These are phyloP conservation scores for Solenopsis fugax DNA, from an alignment of 1,140 invertebrate species.

Conservation along the genomic window DNA sequence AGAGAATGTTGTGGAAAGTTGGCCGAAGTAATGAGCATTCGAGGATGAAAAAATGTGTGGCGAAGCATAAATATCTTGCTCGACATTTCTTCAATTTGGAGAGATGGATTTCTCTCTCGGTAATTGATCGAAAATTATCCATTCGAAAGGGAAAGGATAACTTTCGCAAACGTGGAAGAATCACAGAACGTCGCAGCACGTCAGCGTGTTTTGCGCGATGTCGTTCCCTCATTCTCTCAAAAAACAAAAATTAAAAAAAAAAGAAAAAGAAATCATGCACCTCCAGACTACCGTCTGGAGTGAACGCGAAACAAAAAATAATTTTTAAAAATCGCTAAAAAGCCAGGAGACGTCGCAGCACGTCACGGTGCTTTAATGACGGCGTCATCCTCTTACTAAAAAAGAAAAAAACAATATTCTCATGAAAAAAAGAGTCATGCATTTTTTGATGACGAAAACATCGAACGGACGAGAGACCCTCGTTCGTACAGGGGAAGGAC, in stretches of 20 bases:
- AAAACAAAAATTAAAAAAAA: neutral
- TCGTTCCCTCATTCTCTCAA: slow-evolving; percentile 13
- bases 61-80: neutral
- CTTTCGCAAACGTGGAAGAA: neutral
- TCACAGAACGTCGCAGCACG: slow-evolving; percentile 52
- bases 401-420: neutral
- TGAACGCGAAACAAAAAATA: slow-evolving; percentile 23
- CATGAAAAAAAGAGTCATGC: slow-evolving; percentile 31
- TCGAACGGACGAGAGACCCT: slow-evolving; percentile 5
- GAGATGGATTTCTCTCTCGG: neutral
- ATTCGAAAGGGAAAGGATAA: neutral
- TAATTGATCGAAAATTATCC: neutral
- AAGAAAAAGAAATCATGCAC: slow-evolving; percentile 40
- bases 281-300: neutral
- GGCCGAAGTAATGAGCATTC: neutral
- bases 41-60: neutral
- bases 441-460: neutral
- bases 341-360: slow-evolving; percentile 33
- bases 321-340: neutral
- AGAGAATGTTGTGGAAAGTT: slow-evolving; percentile 1
- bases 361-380: slow-evolving; percentile 37
- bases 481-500: neutral
- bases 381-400: neutral
- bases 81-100: neutral
- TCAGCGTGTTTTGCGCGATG: slow-evolving; percentile 43